Evolutionary conservation across 1,140 invertebrate genomes (phyloP), one percentile per base, ranked within the genome.

Genomic region (Maniola jurtina): DNA sequence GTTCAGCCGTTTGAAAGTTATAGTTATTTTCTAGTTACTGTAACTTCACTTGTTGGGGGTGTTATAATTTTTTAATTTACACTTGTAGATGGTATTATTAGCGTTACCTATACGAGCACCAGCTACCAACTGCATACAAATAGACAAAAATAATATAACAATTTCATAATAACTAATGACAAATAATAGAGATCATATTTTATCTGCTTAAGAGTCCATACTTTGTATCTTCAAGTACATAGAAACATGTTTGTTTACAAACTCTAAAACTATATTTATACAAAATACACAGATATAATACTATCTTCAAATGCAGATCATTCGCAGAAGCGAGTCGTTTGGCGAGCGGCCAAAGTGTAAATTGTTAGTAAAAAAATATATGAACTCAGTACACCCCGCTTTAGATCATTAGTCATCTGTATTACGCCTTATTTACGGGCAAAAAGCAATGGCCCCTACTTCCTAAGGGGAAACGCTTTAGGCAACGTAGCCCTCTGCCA

Each of bases 301-400:
- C n/a, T n/a, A n/a, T 56, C 55, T 57, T 57, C 40, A 57, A 57
- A 57, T 57, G 55, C 55, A 64, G 33, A 57, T 34, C 35, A 14
- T 68, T 64, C 61, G 55, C 66, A 68, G 66, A 68, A 68, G 34
- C 59, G 3, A 25, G 38, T 35, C 54, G 47, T 60, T 54, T 66
- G 66, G 66, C 66, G 6, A 0, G 2, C 7, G 13, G 55, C 66
- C 66, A 64, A 36, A 58, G 45, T 42, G 42, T 55, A 64, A 64
- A 64, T 64, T 61, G 52, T 64, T 57, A 40, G 47, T 55, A 45
- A 54, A 61, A 67, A 68, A 68, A 62, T 56, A 59, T 58, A 68
- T 57, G 47, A 59, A 65, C 63, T 48, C 45, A 55, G 25, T 61
- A 35, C 42, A 35, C 55, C 56, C 14, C 34, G 47, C 42, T 65